These are phyloP conservation scores for Procambarus virginalis DNA, from an alignment of 1,140 invertebrate genomes.

Conservation along the genomic window DNA sequence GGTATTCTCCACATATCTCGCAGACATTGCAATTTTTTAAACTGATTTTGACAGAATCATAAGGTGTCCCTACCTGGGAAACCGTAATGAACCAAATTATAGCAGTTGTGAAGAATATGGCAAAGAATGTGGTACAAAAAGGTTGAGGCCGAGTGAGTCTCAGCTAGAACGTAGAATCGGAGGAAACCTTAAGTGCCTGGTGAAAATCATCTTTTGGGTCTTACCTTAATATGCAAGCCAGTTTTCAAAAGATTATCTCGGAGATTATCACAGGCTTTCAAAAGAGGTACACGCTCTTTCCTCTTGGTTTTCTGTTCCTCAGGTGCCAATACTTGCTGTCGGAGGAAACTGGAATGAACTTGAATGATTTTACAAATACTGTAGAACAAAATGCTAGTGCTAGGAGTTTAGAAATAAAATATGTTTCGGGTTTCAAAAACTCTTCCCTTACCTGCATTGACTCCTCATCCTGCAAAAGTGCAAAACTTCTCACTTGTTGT, in stretches of 20 bases:
- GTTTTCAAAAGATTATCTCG: constrained; percentile 78
- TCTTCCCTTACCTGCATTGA: not conserved
- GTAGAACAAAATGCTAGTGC: not conserved
- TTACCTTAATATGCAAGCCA: constrained; percentile 51
- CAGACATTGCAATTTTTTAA: no score
- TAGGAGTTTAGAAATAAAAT: not conserved
- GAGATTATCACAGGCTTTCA: constrained; percentile 83
- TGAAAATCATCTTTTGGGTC: not conserved
- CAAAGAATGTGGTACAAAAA: no score
- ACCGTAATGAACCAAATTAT: no score
- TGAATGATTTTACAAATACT: not conserved
- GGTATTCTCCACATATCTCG: no score
- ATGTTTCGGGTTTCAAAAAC: not conserved
- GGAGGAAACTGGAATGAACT: constrained; percentile 75
- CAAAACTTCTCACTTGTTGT: constrained; percentile 19
- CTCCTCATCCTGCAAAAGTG: constrained; percentile 25
- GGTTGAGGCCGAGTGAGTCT: no score
- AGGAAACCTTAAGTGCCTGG: no score
- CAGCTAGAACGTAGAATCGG: no score
- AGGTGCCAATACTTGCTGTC: constrained; percentile 76
- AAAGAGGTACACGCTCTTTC: constrained; percentile 76
- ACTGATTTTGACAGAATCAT: no score
- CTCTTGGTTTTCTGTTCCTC: constrained; percentile 69
- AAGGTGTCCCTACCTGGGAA: no score
- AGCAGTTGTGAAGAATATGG: no score